These are phyloP conservation scores for Chloebia gouldiae DNA, from an alignment of 2,113 vertebrate species.

Conservation along the genomic window DNA sequence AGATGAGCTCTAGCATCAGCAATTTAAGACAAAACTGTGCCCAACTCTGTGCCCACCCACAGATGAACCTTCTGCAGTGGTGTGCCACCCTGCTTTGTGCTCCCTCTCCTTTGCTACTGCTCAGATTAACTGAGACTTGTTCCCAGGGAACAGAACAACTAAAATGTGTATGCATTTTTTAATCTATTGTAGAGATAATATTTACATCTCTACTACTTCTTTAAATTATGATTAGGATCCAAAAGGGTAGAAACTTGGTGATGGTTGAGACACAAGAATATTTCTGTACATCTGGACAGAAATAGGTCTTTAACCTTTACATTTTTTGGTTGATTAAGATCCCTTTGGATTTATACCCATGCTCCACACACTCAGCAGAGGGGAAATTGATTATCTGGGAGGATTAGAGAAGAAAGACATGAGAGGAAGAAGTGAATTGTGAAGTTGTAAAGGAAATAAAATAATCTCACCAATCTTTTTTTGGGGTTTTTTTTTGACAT, in stretches of 20 bases:
- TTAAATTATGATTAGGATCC: not conserved
- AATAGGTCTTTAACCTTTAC: not conserved
- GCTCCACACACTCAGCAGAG: not conserved
- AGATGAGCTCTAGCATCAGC: constrained; percentile 17
- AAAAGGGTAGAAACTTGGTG: not conserved
- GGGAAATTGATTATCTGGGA: not conserved
- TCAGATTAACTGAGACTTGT: not conserved
- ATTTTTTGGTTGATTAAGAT: not conserved
- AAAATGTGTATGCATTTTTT: not conserved
- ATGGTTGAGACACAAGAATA: not conserved
- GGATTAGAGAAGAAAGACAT: not conserved
- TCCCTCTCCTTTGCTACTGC: not conserved
- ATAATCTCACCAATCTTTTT: not conserved
- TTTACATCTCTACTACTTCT: not conserved
- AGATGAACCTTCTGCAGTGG: not conserved
- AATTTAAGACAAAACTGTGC: not conserved
- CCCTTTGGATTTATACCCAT: not conserved
- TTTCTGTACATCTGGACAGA: not conserved
- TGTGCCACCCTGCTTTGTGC: not conserved
- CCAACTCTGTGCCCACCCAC: not conserved
- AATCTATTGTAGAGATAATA: not conserved
- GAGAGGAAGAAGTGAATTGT: not conserved
- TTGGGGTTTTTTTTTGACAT: not conserved
- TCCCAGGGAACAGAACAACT: not conserved
- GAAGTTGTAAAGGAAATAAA: not conserved